Evolutionary conservation across 2,113 vertebrate species (phyloP).

Genomic region (Pomatorhinus ruficollis): DNA sequence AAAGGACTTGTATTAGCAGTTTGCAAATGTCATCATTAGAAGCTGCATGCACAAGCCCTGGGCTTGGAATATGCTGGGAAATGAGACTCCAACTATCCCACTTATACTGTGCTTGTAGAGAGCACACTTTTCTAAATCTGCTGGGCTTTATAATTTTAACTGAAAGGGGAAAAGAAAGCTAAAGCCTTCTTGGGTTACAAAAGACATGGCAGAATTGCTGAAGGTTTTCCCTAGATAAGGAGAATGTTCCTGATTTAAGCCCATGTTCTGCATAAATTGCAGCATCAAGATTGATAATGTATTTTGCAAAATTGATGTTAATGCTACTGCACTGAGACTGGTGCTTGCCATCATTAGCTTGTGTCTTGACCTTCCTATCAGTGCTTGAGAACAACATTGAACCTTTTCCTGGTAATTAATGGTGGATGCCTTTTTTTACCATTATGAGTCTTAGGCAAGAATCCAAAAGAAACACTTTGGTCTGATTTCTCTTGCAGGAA

Average conservation of each 20-base stretch:
- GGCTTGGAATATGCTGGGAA: neutral
- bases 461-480: neutral
- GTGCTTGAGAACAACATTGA: neutral
- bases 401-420: neutral
- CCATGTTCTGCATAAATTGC: neutral
- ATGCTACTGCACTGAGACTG: neutral
- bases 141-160: neutral
- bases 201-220: neutral
- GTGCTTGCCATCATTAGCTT: neutral
- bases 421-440: neutral
- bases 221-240: neutral
- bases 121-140: neutral
- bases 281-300: neutral
- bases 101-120: neutral
- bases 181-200: neutral
- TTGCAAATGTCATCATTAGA: neutral
- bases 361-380: neutral
- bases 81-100: neutral
- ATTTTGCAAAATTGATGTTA: neutral
- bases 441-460: neutral
- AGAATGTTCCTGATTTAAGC: neutral
- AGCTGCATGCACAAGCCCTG: neutral
- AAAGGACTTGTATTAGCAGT: neutral
- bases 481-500: slow-evolving; percentile 76
- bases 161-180: neutral